Evolutionary conservation across 2,888 invertebrate genomes (phyloP), one percentile per base, ranked within the genome.

Genomic region (Ethmia dodecea): DNA sequence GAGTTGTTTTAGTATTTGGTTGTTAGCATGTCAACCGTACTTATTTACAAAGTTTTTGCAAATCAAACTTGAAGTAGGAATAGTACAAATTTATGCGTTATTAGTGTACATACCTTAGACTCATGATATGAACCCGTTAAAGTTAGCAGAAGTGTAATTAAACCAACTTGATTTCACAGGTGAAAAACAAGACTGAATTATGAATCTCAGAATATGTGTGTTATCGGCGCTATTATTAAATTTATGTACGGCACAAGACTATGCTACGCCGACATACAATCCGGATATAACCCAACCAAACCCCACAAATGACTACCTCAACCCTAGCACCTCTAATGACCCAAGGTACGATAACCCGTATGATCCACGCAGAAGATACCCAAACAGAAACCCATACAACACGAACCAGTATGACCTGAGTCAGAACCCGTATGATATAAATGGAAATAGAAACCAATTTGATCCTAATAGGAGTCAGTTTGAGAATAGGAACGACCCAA

Each of bases 271-370:
- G 5, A 78, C 79, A 13, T 78, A 81, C 52, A 74, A 79, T 31
- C 64, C 79, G 3, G 72, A 76, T 13, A 34, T 53, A 3, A 66
- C 47, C 37, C 63, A 64, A 38, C 58, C 65, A n/a, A 71, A 56
- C 42, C 70, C 80, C 1, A 79, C 80, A 35, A 81, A 73, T 48
- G 77, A 79, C 41, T 81, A 79, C 46, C 33, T 34, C 10, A 56
- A 57, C 30, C 52, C 52, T 16, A 59, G 49, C 31, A 35, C 34
- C 15, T 34, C 36, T 3, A 53, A 39, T 31, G 72, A 78, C 22
- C 71, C 72, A 9, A 67, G 51, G 52, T 78, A 76, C 52, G 79
- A 81, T 31, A 80, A 79, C 38, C 73, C 79, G 0, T 79, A 77
- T 54, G 80, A 81, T 40, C 71, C 72, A n/a, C 72, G 60, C 31